Percentiles rank a stretch among this genome's conserved stretches.
These are phyloP conservation scores for Pseudotriccus pelzelni DNA, from an alignment of 2,797 vertebrate species.

Conservation along the genomic window DNA sequence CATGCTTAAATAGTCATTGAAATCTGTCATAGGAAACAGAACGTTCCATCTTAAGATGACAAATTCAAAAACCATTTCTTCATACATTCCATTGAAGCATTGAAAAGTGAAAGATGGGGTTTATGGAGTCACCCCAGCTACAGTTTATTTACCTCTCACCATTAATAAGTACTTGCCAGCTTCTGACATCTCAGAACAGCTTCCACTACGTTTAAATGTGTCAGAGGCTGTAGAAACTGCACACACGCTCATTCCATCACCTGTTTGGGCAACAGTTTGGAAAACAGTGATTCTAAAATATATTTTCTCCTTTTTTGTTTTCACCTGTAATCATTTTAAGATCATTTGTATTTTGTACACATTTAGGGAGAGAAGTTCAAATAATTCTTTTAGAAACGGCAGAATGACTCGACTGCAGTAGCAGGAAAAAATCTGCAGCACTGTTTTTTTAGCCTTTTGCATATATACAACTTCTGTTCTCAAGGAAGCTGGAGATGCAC, in stretches of 20 bases:
- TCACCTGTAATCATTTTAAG: neutral
- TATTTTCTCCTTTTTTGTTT: neutral
- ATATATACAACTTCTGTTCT: neutral
- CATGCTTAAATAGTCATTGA: neutral
- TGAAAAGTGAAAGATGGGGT: neutral
- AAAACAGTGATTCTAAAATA: neutral
- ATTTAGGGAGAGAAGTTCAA: neutral
- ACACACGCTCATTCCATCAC: neutral
- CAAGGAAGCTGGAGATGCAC: neutral
- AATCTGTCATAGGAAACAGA: neutral
- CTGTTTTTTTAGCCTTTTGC: neutral
- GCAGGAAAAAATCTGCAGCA: neutral
- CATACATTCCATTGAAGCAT: neutral
- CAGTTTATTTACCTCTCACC: neutral
- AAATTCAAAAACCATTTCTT: neutral
- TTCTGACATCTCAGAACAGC: neutral
- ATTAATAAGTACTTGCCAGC: neutral
- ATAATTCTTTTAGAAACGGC: neutral
- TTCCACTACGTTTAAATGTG: neutral
- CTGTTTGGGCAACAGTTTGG: neutral
- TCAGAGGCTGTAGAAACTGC: neutral
- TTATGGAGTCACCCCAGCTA: neutral
- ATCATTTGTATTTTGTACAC: neutral
- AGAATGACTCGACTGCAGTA: neutral
- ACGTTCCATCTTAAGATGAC: neutral